Base-by-base conservation (phyloP, 2,113 vertebrate species). In the Puma concolor region DNA sequence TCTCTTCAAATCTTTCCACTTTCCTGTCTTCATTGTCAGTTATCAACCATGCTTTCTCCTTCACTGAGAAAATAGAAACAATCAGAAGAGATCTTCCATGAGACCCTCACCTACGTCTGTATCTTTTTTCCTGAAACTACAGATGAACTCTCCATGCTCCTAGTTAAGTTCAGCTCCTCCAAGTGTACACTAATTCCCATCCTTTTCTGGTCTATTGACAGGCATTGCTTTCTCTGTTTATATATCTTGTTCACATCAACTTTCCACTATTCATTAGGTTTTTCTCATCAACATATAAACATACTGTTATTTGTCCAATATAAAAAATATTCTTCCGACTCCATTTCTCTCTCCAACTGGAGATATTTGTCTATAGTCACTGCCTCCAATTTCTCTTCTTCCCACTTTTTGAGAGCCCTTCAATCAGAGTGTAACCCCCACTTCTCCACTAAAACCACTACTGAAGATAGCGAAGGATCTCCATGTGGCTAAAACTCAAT, bases 381-480 rank as follows among this genome's bases (percentile, higher is more conserved):
- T 60, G 57, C 16, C 74, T 94, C 57, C 67, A 91, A 36, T 31
- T 95, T 89, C 60, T 94, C 31, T 83, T 85, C n/a, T 77, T 36
- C 63, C 25, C 63, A 17, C 89, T 94, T 89, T 87, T 85, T 85
- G 21, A 88, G 90, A 94, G 52, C n/a, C 41, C n/a, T 91, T 66
- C 16, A 31, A 12, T 85, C 41, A 52, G n/a, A 31, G 7, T 41
- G 3, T 52, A 86, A 54, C 15, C 9, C 41, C 29, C 25, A 74
- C 19, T 64, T 17, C 15, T 90, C 3, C 67, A 76, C 33, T 81
- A 23, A 76, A 76, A n/a, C 29, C 29, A 25, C 41, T 71, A 50
- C 54, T 81, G 36, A 69, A 52, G 33, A 79, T 4, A 80, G 10
- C 3, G 60, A 93, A 50, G 57, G 64, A 64, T 19, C 2, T 82